Base-by-base conservation (phyloP, 2,797 vertebrate genomes). In the Apogon talboti region DNA sequence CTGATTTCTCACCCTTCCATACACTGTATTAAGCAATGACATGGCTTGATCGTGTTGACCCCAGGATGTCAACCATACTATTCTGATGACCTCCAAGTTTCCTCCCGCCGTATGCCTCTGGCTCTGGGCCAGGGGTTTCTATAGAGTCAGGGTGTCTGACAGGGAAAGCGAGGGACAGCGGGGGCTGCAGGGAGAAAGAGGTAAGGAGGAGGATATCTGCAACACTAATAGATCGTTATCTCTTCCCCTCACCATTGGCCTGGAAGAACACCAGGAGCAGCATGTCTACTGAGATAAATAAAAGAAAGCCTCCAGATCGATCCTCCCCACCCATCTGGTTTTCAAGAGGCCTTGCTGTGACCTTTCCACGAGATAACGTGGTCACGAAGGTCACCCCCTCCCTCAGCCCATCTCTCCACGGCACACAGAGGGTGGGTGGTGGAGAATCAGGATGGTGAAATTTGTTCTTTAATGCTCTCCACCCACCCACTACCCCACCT, bases 151-250 rank as follows among this genome's bases (percentile, higher is more conserved):
- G 70, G 69, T 77, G 66, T 74, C 53, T 76, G 81, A 85, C 83
- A 82, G 85, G 66, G 71, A 71, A 76, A 72, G 82, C 40, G 11
- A 79, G 88, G 72, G 88, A 77, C 79, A 79, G 75, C 73, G 83
- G 66, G 75, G 71, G 75, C 51, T 62, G 74, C 65, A 72, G 86
- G 79, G 82, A 74, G 83, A 79, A 66, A 60, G 77, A 79, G 86
- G 85, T 79, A 89, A 84, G 83, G 74, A 87, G 86, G 77, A 89
- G 87, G 87, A 91, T 89, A 93, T 93, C 91, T 93, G 89, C 90
- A 93, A 92, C 92, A 93, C 91, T 92, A 92, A 94, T 93, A 93
- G 93, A 94, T 94, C 71, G 87, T 92, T 93, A 94, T 94, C 94
- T 88, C 73, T 61, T 66, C 81, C 85, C 87, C 89, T 89, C 83